These are phyloP conservation scores for Lucilia sericata DNA, from an alignment of 1,140 invertebrate genomes.

Conservation along the genomic window DNA sequence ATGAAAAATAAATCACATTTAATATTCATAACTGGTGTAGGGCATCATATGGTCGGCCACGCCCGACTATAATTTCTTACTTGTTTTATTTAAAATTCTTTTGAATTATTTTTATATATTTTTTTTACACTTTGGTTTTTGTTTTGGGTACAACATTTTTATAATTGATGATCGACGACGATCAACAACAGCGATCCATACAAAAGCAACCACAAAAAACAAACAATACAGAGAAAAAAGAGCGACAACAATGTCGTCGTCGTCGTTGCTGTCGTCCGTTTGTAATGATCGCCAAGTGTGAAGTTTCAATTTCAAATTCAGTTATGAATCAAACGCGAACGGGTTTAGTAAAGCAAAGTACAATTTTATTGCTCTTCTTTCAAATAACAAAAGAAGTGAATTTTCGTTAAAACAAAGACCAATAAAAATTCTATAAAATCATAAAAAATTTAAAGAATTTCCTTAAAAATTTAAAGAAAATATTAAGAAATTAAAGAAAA, in stretches of 20 bases:
- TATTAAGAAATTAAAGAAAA: background rate
- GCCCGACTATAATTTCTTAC: too few species aligned
- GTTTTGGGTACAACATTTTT: background rate
- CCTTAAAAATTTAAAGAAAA: background rate
- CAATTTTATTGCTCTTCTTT: background rate
- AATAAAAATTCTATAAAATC: background rate
- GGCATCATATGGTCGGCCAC: too few species aligned
- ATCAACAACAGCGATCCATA: background rate
- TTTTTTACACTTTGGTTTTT: background rate
- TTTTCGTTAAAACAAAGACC: background rate
- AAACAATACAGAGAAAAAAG: background rate
- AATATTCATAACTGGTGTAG: too few species aligned
- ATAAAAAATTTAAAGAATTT: background rate
- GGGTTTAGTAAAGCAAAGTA: background rate
- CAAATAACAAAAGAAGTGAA: background rate
- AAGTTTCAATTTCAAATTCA: conserved; percentile 21
- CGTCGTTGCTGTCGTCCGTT: background rate
- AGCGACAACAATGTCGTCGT: background rate
- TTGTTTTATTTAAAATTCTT: background rate
- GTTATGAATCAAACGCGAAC: conserved; percentile 37
- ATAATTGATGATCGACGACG: conserved; percentile 1
- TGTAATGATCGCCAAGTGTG: background rate
- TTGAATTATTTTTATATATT: conserved; percentile 2
- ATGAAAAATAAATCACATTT: too few species aligned
- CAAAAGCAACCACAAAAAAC: background rate